Base-by-base conservation (phyloP, 2,797 vertebrate species). In the Catamblyrhynchus diadema region DNA sequence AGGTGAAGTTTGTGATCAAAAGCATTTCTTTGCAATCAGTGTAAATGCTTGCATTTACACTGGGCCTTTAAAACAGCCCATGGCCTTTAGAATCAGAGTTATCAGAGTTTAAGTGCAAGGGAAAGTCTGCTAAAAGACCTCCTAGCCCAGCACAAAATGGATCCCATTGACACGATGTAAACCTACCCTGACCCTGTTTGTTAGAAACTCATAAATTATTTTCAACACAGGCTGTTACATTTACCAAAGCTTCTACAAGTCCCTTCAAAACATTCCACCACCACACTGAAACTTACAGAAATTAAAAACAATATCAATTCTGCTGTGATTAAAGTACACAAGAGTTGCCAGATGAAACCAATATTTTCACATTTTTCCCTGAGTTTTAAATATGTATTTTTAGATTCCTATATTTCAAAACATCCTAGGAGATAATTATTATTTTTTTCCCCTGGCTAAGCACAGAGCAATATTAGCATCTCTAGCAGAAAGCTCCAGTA, bases 401-500 rank as follows among this genome's bases (percentile, higher is more conserved):
- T 87, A 82, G 50, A 93, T 65, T 77, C 42, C 30, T 62, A 2
- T 79, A 88, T 69, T 90, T 93, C 73, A 72, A 65, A 95, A 56
- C 61, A 75, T 93, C 48, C 67, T 83, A 69, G 74, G 94, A 87
- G 57, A 81, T 27, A 15, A 35, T 72, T 89, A 62, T 62, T 39
- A 73, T 62, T 94, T 91, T 85, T 95, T 95, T 91, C 48, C 81
- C 39, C 81, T 72, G 82, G 81, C 93, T 93, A 81, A 66, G 78
- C 69, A 88, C 42, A 88, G 81, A 85, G 60, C 72, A 92, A 67
- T 89, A 94, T 81, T 90, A 92, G 28, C 75, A 88, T 50, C 87
- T 92, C 37, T 37, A 97, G 62, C 88, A 97, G 91, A 97, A 93
- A 86, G 64, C 39, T 66, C 44, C 5, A 0, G 67, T 96, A 98